Evolutionary conservation across 1,140 invertebrate genomes (phyloP).

Genomic region (Druon quercuslanigerum): DNA sequence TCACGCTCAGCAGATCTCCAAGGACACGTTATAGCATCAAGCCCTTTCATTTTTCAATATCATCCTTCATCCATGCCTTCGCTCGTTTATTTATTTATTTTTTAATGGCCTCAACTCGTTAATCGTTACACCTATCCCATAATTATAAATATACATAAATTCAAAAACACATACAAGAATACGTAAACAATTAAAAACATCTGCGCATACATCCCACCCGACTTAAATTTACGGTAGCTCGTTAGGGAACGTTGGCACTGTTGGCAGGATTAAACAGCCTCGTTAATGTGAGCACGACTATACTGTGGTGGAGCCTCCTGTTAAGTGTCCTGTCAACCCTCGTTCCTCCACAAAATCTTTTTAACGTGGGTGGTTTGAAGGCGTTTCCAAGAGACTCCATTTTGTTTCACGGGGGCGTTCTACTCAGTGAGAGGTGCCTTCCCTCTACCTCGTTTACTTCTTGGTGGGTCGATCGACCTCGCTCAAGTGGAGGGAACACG

Average conservation of each 20-base stretch:
- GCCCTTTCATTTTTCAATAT: neutral
- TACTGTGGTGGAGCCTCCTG: too few species aligned
- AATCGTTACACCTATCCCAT: neutral
- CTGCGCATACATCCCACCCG: too few species aligned
- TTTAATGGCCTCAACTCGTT: conserved; percentile 3
- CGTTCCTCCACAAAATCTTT: conserved; percentile 3
- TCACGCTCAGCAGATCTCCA: neutral
- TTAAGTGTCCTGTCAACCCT: conserved; percentile 22
- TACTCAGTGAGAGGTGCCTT: conserved; percentile 48
- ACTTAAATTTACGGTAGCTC: too few species aligned
- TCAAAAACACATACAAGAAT: too few species aligned
- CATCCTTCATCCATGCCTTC: neutral
- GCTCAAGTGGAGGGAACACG: conserved; percentile 61
- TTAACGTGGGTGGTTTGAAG: conserved; percentile 34
- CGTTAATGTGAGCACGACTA: neutral
- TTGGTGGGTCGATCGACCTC: conserved; percentile 52
- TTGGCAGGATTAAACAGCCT: conserved; percentile 10
- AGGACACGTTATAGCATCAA: too few species aligned
- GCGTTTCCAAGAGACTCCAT: conserved; percentile 61
- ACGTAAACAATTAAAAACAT: too few species aligned
- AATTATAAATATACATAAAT: conserved; percentile 15
- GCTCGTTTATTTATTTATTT: too few species aligned
- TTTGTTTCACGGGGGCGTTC: conserved; percentile 65
- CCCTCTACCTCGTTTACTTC: conserved; percentile 54
- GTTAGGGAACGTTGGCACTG: conserved; percentile 10